phyloP scores from a whole-genome alignment of 1,140 invertebrate genomes.

The Drosophila sp. region DNA sequence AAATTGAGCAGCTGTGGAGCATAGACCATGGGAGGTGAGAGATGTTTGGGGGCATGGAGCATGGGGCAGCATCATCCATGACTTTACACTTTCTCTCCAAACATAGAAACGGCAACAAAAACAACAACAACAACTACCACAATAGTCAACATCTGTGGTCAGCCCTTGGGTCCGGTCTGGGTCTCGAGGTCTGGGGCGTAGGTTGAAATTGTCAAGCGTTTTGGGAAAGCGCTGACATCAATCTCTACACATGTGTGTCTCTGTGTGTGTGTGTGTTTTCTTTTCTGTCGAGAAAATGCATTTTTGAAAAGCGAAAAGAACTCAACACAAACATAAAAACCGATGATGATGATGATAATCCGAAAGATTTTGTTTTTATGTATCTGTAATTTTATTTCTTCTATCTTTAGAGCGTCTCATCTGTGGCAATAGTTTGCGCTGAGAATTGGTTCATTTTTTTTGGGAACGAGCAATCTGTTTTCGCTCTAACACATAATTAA shows the following conservation, averaged over 20 bases:
- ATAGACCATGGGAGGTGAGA: conserved; percentile 8
- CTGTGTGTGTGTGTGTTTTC: conserved; percentile 5
- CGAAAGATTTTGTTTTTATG: conserved; percentile 50
- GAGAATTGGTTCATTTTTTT: conserved; percentile 29
- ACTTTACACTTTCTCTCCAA: conserved; percentile 72
- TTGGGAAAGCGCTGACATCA: conserved; percentile 51
- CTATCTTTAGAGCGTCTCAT: conserved; percentile 52
- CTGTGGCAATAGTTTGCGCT: conserved; percentile 33
- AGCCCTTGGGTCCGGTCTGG: conserved; percentile 33
- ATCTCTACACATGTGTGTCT: not conserved
- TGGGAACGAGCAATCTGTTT: conserved; percentile 64
- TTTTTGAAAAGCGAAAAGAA: conserved; percentile 73
- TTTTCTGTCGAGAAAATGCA: conserved; percentile 40
- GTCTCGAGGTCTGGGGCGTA: conserved; percentile 34
- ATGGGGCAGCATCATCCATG: conserved; percentile 43
- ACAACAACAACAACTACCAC: conserved; percentile 35
- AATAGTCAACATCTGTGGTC: conserved; percentile 60
- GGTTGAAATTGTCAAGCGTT: conserved; percentile 24
- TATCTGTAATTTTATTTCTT: conserved; percentile 43
- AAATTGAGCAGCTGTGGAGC: conserved; percentile 43
- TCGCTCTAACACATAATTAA: conserved; percentile 70
- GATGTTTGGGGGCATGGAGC: conserved; percentile 42
- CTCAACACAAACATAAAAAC: conserved; percentile 45
- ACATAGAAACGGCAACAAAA: conserved; percentile 33
- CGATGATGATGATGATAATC: conserved; percentile 57